Conservation (phyloP, 2,797 vertebrate genomes). For the Paramormyrops hopkinsi region DNA sequence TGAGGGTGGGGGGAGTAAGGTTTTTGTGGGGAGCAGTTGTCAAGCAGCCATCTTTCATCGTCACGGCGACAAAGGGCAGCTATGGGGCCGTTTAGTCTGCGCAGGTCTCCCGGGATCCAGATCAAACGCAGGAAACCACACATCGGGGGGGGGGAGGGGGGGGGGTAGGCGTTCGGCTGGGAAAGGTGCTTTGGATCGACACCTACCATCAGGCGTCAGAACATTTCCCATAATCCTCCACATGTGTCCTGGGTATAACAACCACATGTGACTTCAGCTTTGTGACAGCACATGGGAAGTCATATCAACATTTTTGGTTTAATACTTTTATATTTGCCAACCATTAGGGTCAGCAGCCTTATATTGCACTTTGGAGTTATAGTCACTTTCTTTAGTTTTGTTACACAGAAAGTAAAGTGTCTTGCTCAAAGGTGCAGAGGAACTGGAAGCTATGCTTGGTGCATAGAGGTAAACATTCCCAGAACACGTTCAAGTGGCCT, state of each 20-base stretch:
- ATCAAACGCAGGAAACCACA: background rate
- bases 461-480: background rate
- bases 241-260: background rate
- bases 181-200: background rate
- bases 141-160: background rate
- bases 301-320: background rate
- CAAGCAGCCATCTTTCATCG: background rate
- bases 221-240: background rate
- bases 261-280: background rate
- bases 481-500: background rate
- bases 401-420: background rate
- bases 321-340: background rate
- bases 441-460: background rate
- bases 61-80: background rate
- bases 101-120: background rate
- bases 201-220: background rate
- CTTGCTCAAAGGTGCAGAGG: background rate
- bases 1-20: background rate
- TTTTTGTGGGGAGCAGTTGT: slow-evolving; percentile 6
- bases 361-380: background rate
- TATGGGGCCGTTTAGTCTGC: background rate
- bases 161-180: background rate
- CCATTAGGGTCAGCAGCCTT: background rate
- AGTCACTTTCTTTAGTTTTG: background rate
- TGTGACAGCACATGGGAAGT: background rate